These are phyloP conservation scores for Varanus salvator DNA, from an alignment of 2,113 vertebrate genomes.

Conservation along the genomic window DNA sequence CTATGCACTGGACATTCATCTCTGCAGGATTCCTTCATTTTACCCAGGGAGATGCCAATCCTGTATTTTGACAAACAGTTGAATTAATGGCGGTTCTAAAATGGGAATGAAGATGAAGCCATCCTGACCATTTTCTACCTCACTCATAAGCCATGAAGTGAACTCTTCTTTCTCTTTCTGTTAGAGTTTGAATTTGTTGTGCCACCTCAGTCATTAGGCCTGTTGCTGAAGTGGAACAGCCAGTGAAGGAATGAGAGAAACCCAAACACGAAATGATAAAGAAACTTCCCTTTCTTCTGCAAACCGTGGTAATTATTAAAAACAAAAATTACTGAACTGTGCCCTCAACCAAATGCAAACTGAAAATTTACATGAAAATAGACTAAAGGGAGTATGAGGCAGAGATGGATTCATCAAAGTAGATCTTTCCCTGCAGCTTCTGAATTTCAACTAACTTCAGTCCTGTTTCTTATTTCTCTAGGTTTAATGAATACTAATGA, in stretches of 20 bases:
- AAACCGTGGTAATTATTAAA: slow-evolving; percentile 40
- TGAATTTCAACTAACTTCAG: slow-evolving; percentile 1
- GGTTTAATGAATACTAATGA: slow-evolving; percentile 10
- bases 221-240: neutral
- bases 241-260: neutral
- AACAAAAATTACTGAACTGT: slow-evolving; percentile 16
- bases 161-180: slow-evolving; percentile 7
- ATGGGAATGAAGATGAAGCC: neutral
- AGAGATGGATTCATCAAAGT: slow-evolving; percentile 6
- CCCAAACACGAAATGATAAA: slow-evolving; percentile 15
- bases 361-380: slow-evolving; percentile 37
- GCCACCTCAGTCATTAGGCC: neutral
- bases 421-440: slow-evolving; percentile 3
- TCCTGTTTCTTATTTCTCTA: slow-evolving; percentile 26
- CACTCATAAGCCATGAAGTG: neutral
- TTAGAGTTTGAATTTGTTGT: neutral
- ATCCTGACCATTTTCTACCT: neutral
- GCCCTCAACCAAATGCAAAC: slow-evolving; percentile 25
- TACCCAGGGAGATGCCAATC: neutral
- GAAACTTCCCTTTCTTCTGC: slow-evolving; percentile 11
- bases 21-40: neutral
- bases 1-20: neutral
- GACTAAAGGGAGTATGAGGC: neutral
- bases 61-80: slow-evolving; percentile 21
- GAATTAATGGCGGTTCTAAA: neutral